Evolutionary conservation across 1,140 invertebrate species (phyloP).

Genomic region (Propsilocerus akamusi): DNA sequence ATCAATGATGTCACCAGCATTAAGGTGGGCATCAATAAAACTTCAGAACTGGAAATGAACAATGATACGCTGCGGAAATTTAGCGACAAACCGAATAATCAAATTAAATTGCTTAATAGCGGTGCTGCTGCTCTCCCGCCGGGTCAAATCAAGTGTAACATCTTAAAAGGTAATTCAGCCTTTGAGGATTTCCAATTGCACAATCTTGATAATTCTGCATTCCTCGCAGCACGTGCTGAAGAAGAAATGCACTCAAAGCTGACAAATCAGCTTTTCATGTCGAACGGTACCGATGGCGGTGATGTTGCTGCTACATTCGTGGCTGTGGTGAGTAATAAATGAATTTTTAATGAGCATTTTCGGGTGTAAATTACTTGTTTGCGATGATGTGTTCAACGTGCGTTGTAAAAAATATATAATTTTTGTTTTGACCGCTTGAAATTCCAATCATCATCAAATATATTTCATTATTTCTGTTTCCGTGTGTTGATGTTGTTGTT

Average conservation of each 20-base stretch:
- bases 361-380: too few relatives aligned
- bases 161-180: slow-evolving; percentile 58
- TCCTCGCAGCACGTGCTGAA: slow-evolving; percentile 31
- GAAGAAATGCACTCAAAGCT: slow-evolving; percentile 33
- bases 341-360: neutral
- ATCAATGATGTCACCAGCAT: slow-evolving; percentile 25
- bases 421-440: too few relatives aligned
- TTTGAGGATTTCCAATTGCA: slow-evolving; percentile 24
- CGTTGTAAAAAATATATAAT: too few relatives aligned
- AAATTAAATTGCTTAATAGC: slow-evolving; percentile 33
- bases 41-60: slow-evolving; percentile 35
- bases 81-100: slow-evolving; percentile 44
- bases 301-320: slow-evolving; percentile 49
- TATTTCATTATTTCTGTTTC: slow-evolving; percentile 10
- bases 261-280: slow-evolving; percentile 33
- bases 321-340: slow-evolving; percentile 42
- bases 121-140: slow-evolving; percentile 53
- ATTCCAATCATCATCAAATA: slow-evolving; percentile 11
- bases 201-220: slow-evolving; percentile 26
- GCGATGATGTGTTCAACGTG: too few relatives aligned
- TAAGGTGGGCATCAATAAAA: slow-evolving; percentile 33
- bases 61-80: slow-evolving; percentile 33
- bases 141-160: slow-evolving; percentile 86
- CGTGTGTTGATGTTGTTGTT: slow-evolving; percentile 19
- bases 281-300: slow-evolving; percentile 21